phyloP scores from a whole-genome alignment of 2,113 vertebrate species.

The Orthonyx spaldingii region DNA sequence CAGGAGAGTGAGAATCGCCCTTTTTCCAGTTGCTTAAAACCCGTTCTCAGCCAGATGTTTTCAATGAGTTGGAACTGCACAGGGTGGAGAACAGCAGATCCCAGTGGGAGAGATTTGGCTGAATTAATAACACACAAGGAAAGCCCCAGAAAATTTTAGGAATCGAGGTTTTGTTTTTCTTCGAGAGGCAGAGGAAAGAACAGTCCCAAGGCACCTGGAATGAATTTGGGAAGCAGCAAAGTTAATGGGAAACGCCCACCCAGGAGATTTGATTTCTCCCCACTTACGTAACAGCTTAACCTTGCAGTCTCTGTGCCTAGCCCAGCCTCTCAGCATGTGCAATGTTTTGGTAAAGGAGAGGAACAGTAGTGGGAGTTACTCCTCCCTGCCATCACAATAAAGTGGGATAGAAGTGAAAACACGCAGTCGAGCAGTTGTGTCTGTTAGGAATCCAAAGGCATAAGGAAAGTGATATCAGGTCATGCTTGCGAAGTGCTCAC shows the following conservation, averaged over 20 bases:
- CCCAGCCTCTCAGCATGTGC: neutral
- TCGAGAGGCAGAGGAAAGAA: neutral
- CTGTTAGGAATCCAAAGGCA: neutral
- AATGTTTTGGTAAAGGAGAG: neutral
- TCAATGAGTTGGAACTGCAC: neutral
- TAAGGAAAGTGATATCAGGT: neutral
- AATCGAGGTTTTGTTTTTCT: constrained; percentile 42
- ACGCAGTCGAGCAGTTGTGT: neutral
- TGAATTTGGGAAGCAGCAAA: neutral
- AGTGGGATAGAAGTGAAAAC: neutral
- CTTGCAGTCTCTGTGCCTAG: neutral
- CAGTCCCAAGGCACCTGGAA: constrained; percentile 13
- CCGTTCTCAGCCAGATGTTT: constrained; percentile 30
- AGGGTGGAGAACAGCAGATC: constrained; percentile 42
- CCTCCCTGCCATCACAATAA: neutral
- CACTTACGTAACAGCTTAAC: neutral
- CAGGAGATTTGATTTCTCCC: neutral
- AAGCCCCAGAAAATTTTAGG: constrained; percentile 22
- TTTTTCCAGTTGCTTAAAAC: neutral
- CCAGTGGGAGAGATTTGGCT: constrained; percentile 32
- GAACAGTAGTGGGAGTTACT: neutral
- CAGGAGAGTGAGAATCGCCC: neutral
- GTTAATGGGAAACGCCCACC: neutral
- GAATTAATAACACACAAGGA: neutral
- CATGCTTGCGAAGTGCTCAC: neutral